These are phyloP conservation scores for Mionectes olivaceus DNA, from an alignment of 2,797 vertebrate species.

Conservation along the genomic window DNA sequence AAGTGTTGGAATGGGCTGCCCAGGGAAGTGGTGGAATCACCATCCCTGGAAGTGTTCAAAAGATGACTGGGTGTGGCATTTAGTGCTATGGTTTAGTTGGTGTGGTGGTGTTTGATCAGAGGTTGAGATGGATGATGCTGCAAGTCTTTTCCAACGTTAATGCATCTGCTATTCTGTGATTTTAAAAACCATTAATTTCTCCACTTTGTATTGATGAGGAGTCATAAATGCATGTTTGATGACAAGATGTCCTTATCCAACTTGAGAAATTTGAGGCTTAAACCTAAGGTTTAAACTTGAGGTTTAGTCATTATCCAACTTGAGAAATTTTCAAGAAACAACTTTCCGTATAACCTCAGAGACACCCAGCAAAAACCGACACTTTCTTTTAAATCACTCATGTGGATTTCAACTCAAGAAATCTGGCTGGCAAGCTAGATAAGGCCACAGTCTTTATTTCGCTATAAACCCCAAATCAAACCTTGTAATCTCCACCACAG, in stretches of 20 bases:
- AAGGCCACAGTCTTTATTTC: not conserved
- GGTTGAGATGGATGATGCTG: not conserved
- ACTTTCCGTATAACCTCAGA: not conserved
- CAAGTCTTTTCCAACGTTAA: not conserved
- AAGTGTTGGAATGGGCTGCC: not conserved
- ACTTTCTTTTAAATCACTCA: not conserved
- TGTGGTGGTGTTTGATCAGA: not conserved
- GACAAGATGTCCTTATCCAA: not conserved
- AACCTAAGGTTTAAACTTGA: not conserved
- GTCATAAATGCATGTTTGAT: not conserved
- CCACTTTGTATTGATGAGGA: not conserved
- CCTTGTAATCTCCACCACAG: not conserved
- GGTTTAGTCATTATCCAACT: not conserved
- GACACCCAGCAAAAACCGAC: not conserved
- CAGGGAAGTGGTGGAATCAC: not conserved
- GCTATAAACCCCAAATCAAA: not conserved
- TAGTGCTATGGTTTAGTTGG: not conserved
- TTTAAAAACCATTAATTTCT: not conserved
- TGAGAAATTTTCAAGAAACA: not conserved
- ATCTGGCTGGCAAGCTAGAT: not conserved
- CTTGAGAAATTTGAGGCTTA: too few species aligned
- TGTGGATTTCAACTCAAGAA: not conserved
- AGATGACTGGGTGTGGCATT: not conserved
- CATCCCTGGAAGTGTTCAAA: rapidly evolving
- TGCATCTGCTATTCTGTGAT: not conserved